Evolutionary conservation across 2,888 invertebrate species (phyloP).

Genomic region (Eledona agricola): DNA sequence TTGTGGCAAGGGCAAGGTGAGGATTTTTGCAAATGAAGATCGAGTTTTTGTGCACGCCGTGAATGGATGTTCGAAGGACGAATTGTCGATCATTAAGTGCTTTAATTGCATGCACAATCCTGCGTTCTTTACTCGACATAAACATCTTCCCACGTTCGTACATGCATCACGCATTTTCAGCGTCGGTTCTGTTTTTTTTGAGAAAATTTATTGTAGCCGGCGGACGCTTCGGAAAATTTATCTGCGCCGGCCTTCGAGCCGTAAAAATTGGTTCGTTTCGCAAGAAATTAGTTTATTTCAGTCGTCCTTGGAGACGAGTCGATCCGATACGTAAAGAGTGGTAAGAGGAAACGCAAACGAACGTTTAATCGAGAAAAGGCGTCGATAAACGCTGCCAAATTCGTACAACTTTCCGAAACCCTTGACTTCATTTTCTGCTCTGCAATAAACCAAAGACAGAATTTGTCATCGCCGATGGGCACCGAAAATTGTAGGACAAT

Average conservation of each 20-base stretch:
- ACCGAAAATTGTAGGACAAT: neutral
- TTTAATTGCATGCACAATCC: slow-evolving; percentile 15
- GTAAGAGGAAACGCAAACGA: no score
- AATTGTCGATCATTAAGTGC: slow-evolving; percentile 19
- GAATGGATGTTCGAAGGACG: slow-evolving; percentile 19
- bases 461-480: slow-evolving; percentile 1
- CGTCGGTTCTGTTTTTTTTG: no score
- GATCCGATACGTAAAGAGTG: slow-evolving; percentile 13
- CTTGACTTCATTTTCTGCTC: slow-evolving; percentile 26
- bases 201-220: no score
- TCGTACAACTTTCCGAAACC: slow-evolving; percentile 13
- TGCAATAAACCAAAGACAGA: slow-evolving; percentile 8
- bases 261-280: slow-evolving; percentile 15
- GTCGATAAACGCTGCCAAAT: slow-evolving; percentile 5
- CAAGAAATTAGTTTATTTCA: slow-evolving; percentile 21
- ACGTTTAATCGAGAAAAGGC: no score
- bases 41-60: slow-evolving; percentile 7
- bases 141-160: slow-evolving; percentile 10
- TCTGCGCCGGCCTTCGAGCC: slow-evolving; percentile 10
- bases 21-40: slow-evolving; percentile 7
- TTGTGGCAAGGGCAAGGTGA: slow-evolving; percentile 20
- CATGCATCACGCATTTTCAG: slow-evolving; percentile 5
- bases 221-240: no score
- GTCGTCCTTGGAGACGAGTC: slow-evolving; percentile 1
- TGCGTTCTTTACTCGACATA: slow-evolving; percentile 1